Percentiles rank a stretch among this genome's conserved stretches.
Evolutionary conservation across 1,140 invertebrate species (phyloP).

Genomic region (Drosophila sulfurigaster): DNA sequence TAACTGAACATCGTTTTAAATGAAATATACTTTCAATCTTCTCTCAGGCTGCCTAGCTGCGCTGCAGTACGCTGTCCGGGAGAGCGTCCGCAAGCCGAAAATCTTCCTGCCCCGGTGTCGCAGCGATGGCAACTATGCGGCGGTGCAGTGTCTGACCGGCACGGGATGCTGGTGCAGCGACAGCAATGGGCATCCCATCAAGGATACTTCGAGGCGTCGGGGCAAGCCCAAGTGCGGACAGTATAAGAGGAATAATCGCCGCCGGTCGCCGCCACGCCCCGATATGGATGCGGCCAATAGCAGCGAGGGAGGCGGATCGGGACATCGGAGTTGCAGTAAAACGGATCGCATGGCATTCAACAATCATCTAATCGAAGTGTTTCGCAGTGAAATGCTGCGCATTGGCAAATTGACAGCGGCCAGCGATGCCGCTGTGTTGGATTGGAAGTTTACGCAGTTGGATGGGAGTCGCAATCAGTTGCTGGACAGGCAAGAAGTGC

Average conservation of each 20-base stretch:
- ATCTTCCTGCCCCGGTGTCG: constrained; percentile 90
- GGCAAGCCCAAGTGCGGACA: constrained; percentile 89
- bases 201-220: constrained; percentile 89
- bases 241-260: constrained; percentile 85
- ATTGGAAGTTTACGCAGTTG: constrained; percentile 95
- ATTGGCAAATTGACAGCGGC: constrained; percentile 51
- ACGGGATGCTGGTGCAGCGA: constrained; percentile 93
- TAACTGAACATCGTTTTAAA: no score
- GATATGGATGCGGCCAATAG: constrained; percentile 53
- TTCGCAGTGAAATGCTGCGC: constrained; percentile 91
- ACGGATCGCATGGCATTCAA: constrained; percentile 92
- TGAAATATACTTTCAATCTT: no score
- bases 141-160: constrained; percentile 92
- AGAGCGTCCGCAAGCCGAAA: constrained; percentile 79
- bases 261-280: constrained; percentile 69
- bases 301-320: constrained; percentile 43
- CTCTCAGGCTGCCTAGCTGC: constrained; percentile 73
- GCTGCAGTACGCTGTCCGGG: constrained; percentile 71
- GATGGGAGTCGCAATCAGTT: constrained; percentile 91
- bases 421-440: constrained; percentile 87
- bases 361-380: constrained; percentile 91
- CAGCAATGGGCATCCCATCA: constrained; percentile 90
- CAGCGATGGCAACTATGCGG: constrained; percentile 92
- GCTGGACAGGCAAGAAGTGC: constrained; percentile 92
- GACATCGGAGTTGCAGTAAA: constrained; percentile 87